A percentile compares a stretch with the other conserved stretches of the same genome.
These are phyloP conservation scores for Agriopis leucophaearia DNA, from an alignment of 2,888 invertebrate genomes.

Conservation along the genomic window DNA sequence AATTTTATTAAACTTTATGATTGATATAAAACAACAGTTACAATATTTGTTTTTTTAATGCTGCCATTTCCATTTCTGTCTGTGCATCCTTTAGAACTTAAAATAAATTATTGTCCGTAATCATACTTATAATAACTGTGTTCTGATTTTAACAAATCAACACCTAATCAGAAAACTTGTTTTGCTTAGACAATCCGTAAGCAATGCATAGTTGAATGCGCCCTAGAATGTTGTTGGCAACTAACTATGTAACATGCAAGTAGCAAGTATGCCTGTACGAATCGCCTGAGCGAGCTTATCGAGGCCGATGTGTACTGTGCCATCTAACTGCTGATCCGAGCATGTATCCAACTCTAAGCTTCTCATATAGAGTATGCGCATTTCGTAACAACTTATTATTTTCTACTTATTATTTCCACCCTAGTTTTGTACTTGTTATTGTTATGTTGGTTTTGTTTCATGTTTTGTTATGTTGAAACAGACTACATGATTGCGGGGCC, in stretches of 20 bases:
- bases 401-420: conserved; percentile 45
- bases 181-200: conserved; percentile 53
- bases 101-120: conserved; percentile 1
- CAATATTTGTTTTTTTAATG: neutral
- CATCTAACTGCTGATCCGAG: conserved; percentile 69
- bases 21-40: neutral
- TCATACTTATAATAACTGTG: conserved; percentile 13
- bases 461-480: conserved; percentile 89
- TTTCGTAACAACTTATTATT: conserved; percentile 65
- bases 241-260: conserved; percentile 58
- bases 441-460: conserved; percentile 90
- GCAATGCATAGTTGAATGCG: conserved; percentile 49
- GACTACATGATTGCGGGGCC: conserved; percentile 91
- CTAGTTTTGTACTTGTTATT: conserved; percentile 79
- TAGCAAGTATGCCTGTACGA: conserved; percentile 53
- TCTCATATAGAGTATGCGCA: conserved; percentile 59
- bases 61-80: neutral
- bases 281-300: conserved; percentile 76
- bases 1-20: no score
- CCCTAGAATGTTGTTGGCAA: conserved; percentile 74
- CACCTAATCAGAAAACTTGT: conserved; percentile 27
- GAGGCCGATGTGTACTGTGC: conserved; percentile 67
- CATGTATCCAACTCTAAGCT: conserved; percentile 80
- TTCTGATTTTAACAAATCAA: conserved; percentile 24
- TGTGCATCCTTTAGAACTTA: conserved; percentile 23